Conservation (phyloP, 2,113 vertebrate species). For the Nerophis ophidion region DNA sequence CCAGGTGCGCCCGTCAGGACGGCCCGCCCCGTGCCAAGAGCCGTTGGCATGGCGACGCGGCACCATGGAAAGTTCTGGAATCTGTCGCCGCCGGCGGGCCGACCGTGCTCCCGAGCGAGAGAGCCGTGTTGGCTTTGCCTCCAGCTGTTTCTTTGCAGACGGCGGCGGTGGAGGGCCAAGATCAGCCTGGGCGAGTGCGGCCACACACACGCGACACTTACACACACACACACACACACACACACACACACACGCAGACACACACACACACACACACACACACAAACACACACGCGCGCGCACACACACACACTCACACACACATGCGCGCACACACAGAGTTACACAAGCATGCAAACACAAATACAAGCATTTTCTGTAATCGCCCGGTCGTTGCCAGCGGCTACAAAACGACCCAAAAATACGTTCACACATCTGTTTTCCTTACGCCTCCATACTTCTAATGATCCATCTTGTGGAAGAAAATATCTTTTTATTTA, state of each 20-base stretch:
- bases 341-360: slow-evolving; percentile 51
- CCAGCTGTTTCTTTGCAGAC: slow-evolving; percentile 73
- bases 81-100: slow-evolving; percentile 68
- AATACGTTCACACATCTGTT: slow-evolving; percentile 15
- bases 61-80: slow-evolving; percentile 74
- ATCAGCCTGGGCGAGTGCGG: slow-evolving; percentile 59
- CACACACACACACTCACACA: slow-evolving; percentile 15
- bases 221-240: slow-evolving; percentile 35
- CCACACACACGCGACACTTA: slow-evolving; percentile 67
- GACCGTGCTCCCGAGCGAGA: slow-evolving; percentile 55
- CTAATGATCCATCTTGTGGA: slow-evolving; percentile 4
- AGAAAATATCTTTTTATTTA: slow-evolving; percentile 6
- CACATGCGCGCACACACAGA: slow-evolving; percentile 16
- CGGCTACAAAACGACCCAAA: slow-evolving; percentile 23
- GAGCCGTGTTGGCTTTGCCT: slow-evolving; percentile 74
- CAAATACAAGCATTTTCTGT: slow-evolving; percentile 45
- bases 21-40: slow-evolving; percentile 55
- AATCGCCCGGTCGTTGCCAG: slow-evolving; percentile 21
- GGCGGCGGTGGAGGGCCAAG: slow-evolving; percentile 52
- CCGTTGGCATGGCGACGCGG: slow-evolving; percentile 59
- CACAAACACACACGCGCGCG: slow-evolving; percentile 37
- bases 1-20: slow-evolving; percentile 70
- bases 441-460: slow-evolving; percentile 4
- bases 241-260: slow-evolving; percentile 21
- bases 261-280: slow-evolving; percentile 40